Evolutionary conservation across 2,113 vertebrate genomes (phyloP).

Genomic region (Echinops telfairi): DNA sequence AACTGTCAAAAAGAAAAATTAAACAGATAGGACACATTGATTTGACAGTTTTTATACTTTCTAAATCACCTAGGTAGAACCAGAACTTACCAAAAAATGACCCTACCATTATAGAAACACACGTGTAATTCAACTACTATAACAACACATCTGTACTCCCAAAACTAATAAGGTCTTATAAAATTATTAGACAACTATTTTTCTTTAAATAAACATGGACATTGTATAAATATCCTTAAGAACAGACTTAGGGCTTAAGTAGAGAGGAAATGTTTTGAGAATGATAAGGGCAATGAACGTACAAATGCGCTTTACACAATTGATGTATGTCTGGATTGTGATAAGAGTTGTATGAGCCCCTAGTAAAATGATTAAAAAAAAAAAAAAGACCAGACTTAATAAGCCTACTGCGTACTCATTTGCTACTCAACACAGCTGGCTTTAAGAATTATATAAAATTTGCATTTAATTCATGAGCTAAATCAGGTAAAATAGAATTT

Average conservation of each 20-base stretch:
- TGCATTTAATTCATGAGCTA: constrained; percentile 58
- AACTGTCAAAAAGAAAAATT: constrained; percentile 51
- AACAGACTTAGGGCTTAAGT: background rate
- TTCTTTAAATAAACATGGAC: constrained; percentile 28
- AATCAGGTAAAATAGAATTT: constrained; percentile 33
- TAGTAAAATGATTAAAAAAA: too few species aligned
- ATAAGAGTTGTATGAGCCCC: too few species aligned
- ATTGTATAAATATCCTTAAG: constrained; percentile 50
- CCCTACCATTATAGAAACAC: background rate
- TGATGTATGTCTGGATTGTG: too few species aligned
- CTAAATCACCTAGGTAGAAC: background rate
- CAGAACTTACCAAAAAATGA: constrained; percentile 14
- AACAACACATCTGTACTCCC: background rate
- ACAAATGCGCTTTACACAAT: too few species aligned
- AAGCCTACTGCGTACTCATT: constrained; percentile 3
- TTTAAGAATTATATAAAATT: constrained; percentile 59
- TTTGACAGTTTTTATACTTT: constrained; percentile 39
- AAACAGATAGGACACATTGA: constrained; percentile 30
- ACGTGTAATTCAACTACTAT: background rate
- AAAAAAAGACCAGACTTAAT: background rate
- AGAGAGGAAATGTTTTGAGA: too few species aligned
- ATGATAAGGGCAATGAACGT: too few species aligned
- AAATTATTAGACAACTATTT: constrained; percentile 32
- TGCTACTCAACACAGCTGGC: constrained; percentile 18
- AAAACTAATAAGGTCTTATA: constrained; percentile 4